Evolutionary conservation across 2,888 invertebrate genomes (phyloP).

Genomic region (Rhopalosiphum nymphaeae): DNA sequence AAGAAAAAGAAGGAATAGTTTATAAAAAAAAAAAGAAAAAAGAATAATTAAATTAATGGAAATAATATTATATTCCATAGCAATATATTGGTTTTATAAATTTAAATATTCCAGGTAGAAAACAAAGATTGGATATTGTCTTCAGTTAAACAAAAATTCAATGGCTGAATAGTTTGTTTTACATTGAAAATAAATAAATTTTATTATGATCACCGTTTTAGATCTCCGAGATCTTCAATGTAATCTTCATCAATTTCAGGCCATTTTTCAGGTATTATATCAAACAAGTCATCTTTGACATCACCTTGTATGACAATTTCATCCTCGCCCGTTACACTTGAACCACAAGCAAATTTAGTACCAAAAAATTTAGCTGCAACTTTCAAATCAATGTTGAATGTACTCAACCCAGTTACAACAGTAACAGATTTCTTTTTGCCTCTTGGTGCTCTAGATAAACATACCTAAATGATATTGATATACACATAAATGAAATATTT

Average conservation of each 20-base stretch:
- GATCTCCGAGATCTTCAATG: conserved; percentile 93
- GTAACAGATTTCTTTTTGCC: conserved; percentile 99
- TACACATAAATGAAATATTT: conserved; percentile 60
- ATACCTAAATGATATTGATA: conserved; percentile 54
- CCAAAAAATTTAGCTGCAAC: conserved; percentile 98
- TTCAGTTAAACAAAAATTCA: conserved; percentile 3
- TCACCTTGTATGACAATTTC: conserved; percentile 99
- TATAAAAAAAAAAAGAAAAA: not conserved
- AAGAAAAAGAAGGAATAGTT: not conserved
- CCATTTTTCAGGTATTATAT: conserved; percentile 99
- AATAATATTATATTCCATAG: not conserved
- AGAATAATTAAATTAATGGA: conserved; percentile 11
- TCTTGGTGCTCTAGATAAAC: conserved; percentile 89
- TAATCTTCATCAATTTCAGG: conserved; percentile 94
- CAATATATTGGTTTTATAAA: conserved; percentile 30
- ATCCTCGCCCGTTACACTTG: conserved; percentile 98
- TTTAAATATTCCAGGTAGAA: conserved; percentile 17
- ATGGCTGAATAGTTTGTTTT: conserved; percentile 5
- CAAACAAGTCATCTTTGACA: conserved; percentile 97
- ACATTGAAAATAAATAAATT: conserved; percentile 67
- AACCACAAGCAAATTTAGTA: conserved; percentile 98
- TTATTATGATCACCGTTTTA: conserved; percentile 80
- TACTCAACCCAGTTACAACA: conserved; percentile 93
- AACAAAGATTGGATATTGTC: conserved; percentile 26
- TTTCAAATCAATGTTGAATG: conserved; percentile 97